phyloP scores from a whole-genome alignment of 2,797 vertebrate genomes.

The Sandelia bainsii region DNA sequence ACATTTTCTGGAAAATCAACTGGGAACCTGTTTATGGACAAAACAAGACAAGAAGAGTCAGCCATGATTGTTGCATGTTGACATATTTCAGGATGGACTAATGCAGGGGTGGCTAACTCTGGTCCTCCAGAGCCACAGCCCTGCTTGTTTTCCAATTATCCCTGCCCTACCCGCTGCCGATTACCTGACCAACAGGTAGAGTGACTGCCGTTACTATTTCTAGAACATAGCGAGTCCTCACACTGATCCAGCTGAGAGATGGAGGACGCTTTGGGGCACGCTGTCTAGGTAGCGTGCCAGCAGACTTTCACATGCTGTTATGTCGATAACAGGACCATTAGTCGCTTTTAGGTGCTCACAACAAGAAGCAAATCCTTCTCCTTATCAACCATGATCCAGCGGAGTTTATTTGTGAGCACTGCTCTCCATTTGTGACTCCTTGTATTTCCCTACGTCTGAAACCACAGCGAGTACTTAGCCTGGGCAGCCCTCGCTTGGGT shows the following conservation, averaged over 20 bases:
- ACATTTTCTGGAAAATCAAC: neutral
- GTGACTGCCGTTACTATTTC: too few species aligned
- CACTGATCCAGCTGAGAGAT: too few species aligned
- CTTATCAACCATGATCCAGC: neutral
- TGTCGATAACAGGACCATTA: neutral
- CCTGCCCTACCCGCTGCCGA: too few species aligned
- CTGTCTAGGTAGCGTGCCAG: neutral
- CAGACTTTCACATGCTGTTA: neutral
- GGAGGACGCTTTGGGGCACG: neutral
- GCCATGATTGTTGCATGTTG: too few species aligned
- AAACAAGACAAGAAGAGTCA: neutral
- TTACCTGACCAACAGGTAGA: too few species aligned
- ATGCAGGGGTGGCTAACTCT: too few species aligned
- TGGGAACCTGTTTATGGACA: neutral
- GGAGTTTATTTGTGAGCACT: neutral
- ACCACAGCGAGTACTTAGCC: neutral
- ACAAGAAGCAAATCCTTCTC: neutral
- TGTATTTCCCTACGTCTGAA: neutral
- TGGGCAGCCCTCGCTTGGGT: neutral
- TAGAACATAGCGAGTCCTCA: too few species aligned
- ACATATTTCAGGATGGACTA: too few species aligned
- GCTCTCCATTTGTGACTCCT: neutral
- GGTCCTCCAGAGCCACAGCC: too few species aligned
- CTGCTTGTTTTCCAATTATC: too few species aligned
- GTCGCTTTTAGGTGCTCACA: neutral